Evolutionary conservation across 1,140 invertebrate species (phyloP).

Genomic region (Drosophila chauvacae): DNA sequence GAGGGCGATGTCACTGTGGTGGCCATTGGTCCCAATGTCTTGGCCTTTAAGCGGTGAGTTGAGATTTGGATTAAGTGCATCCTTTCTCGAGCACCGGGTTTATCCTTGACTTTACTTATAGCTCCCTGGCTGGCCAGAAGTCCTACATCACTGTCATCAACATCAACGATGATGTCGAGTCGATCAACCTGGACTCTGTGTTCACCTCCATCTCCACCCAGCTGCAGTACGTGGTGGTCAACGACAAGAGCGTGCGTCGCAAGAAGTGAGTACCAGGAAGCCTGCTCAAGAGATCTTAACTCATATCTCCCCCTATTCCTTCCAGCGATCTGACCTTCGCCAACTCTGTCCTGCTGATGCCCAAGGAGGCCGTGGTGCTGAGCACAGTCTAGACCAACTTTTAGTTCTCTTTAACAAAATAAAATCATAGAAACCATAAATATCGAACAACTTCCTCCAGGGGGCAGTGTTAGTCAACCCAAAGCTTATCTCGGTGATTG

Average conservation of each 20-base stretch:
- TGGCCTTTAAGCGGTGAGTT: conserved; percentile 85
- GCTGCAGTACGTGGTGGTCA: conserved; percentile 71
- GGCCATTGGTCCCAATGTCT: conserved; percentile 82
- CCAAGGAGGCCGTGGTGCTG: conserved; percentile 76
- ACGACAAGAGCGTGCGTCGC: conserved; percentile 67
- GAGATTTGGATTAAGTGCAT: no score
- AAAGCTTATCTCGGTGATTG: conserved; percentile 9
- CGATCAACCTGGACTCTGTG: conserved; percentile 61
- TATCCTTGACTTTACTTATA: background rate
- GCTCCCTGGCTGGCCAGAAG: conserved; percentile 55
- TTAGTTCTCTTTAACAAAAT: conserved; percentile 8
- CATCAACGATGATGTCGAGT: conserved; percentile 68
- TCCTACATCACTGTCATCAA: conserved; percentile 73
- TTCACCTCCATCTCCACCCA: conserved; percentile 56
- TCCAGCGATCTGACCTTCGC: conserved; percentile 62
- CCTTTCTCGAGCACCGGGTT: fast-evolving
- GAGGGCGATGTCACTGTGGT: conserved; percentile 78
- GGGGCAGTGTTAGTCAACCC: background rate
- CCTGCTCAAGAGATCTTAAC: background rate
- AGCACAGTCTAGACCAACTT: conserved; percentile 54
- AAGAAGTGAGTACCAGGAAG: conserved; percentile 60
- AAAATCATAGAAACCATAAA: conserved; percentile 2
- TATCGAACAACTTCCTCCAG: background rate
- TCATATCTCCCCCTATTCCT: background rate
- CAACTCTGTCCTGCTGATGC: conserved; percentile 70